phyloP scores from a whole-genome alignment of 1,140 invertebrate genomes.

The Potamilus streckersoni region DNA sequence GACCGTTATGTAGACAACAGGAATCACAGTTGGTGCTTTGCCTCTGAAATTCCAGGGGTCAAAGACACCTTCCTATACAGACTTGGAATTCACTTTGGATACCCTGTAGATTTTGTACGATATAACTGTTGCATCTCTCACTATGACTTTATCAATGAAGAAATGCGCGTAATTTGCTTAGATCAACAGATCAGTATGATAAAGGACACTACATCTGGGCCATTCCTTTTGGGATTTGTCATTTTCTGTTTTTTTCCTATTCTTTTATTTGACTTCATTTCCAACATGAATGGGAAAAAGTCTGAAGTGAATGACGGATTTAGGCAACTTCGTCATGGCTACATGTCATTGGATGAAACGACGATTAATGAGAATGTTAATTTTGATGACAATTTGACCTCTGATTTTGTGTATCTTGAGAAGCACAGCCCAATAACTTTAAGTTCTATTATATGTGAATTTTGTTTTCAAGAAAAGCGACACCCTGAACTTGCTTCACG shows the following conservation, averaged over 20 bases:
- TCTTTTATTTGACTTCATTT: background rate
- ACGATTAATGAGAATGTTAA: background rate
- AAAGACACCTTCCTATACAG: constrained; percentile 5
- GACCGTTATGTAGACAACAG: no score
- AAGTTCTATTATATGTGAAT: background rate
- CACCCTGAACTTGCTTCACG: constrained; percentile 1
- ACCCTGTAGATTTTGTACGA: background rate
- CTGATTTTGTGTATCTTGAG: constrained; percentile 5
- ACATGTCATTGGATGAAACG: background rate
- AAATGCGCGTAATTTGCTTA: background rate
- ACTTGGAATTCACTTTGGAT: constrained; percentile 6
- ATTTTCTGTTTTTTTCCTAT: constrained; percentile 11
- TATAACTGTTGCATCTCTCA: constrained; percentile 15
- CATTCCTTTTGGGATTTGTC: constrained; percentile 2
- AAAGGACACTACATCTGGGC: background rate
- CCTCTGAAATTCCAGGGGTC: constrained; percentile 4
- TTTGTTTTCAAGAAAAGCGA: background rate
- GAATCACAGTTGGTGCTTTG: constrained; percentile 14
- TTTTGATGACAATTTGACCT: background rate
- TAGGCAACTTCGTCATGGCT: background rate
- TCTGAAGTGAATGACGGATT: background rate
- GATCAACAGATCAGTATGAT: background rate
- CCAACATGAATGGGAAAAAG: background rate
- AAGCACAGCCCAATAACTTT: constrained; percentile 2
- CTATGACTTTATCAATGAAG: background rate